Base-by-base conservation (phyloP, 2,113 vertebrate species). In the Entomyzon cyanotis region DNA sequence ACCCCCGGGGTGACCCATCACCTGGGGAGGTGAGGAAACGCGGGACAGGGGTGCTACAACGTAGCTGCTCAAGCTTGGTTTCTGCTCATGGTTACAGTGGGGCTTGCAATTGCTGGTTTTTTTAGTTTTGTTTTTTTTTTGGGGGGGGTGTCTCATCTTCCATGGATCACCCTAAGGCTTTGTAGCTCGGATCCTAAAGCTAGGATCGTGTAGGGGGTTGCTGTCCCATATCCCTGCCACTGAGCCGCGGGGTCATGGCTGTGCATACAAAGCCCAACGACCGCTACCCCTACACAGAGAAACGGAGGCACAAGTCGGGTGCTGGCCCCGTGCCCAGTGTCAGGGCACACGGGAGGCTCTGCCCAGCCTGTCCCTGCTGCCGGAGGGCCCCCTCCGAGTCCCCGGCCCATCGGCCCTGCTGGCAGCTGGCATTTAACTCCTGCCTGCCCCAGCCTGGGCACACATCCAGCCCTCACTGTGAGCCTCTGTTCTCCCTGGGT, bases 371-470 rank as follows among this genome's bases (percentile, higher is more conserved):
- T 3, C 16, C 50, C 41, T 44, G 70, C 65, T 91, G 33, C 58
- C 2, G 10, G 7, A 59, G 73, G 47, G 81, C 42, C 90, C 71
- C 87, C 1, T 4, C 64, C 0, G 11, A 77, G 83, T 42, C 46
- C 69, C 71, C 2, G 5, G 49, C 63, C 10, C 10, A 1, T 80
- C 15, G 2, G 67, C n/a, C 67, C 58, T 0, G 0, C 60, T 90
- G 89, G 96, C 96, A 97, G 92, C 78, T 90, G 94, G 90, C 87
- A 77, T 95, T 77, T 91, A 87, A 83, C 93, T 89, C 91, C 89
- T 53, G 63, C 89, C 41, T 2, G 6, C 28, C 28, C 44, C 69
- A 79, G 46, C 63, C 93, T 19, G 89, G 96, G 95, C 94, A 0
- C 7, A 4, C 12, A 23, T 94, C 95, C 95, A 95, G 78, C 70